phyloP scores from a whole-genome alignment of 2,888 invertebrate species.

The Drosophila tanythrix region DNA sequence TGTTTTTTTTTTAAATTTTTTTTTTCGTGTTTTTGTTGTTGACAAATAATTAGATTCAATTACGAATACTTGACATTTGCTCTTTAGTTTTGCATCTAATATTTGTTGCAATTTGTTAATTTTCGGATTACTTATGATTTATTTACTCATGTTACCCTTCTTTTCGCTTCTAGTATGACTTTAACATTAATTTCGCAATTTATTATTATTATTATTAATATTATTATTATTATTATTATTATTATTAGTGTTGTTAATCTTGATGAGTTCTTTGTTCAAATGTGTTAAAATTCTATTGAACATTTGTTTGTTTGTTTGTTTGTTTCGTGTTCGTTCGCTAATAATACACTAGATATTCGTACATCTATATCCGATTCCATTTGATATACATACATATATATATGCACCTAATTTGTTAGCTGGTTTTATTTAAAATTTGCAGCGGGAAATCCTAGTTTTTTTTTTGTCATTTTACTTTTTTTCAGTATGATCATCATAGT shows the following conservation, averaged over 20 bases:
- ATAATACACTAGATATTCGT: constrained; percentile 33
- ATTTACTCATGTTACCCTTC: constrained; percentile 54
- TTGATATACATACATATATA: constrained; percentile 19
- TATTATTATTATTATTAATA: not conserved
- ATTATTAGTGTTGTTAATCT: not conserved
- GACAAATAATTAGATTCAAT: constrained; percentile 62
- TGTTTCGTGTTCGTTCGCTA: constrained; percentile 20
- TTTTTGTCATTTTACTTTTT: constrained; percentile 2
- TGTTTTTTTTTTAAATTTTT: not conserved
- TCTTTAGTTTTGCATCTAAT: constrained; percentile 48
- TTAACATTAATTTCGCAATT: constrained; percentile 24
- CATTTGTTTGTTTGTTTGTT: constrained; percentile 6
- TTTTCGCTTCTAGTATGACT: constrained; percentile 45
- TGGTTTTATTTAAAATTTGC: constrained; percentile 19
- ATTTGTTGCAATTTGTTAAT: constrained; percentile 50
- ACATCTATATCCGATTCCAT: constrained; percentile 22
- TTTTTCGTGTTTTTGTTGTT: constrained; percentile 18
- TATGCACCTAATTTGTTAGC: constrained; percentile 31
- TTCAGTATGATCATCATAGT: constrained; percentile 31
- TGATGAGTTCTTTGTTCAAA: constrained; percentile 33
- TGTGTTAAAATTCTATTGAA: constrained; percentile 31
- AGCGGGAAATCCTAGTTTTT: constrained; percentile 13
- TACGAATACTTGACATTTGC: constrained; percentile 51
- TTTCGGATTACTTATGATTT: constrained; percentile 44
- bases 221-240: not conserved